phyloP scores from a whole-genome alignment of 2,113 vertebrate species.

The Naja naja region DNA sequence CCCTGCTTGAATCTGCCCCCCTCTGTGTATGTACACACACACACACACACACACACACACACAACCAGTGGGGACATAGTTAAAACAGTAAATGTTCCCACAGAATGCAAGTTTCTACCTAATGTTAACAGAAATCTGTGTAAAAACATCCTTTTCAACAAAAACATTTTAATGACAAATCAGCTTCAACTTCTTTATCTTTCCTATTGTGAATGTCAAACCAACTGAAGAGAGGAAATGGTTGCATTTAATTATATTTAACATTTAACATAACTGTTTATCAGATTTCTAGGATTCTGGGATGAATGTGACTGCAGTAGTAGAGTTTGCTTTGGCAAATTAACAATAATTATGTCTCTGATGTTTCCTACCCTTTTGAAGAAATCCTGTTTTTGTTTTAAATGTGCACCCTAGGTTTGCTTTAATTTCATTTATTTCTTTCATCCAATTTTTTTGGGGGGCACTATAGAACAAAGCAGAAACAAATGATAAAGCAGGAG shows the following conservation, averaged over 20 bases:
- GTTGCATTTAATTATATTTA: background rate
- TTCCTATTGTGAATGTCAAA: background rate
- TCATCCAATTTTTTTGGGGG: background rate
- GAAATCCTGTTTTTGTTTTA: slow-evolving; percentile 25
- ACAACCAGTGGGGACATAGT: background rate
- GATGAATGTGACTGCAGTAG: slow-evolving; percentile 18
- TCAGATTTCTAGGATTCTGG: slow-evolving; percentile 21
- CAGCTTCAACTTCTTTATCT: background rate
- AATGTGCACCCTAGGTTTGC: slow-evolving; percentile 26
- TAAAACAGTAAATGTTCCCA: background rate
- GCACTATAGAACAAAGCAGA: background rate
- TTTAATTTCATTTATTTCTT: background rate
- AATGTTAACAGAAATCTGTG: background rate
- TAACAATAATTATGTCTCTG: background rate
- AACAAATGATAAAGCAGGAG: background rate
- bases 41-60: no score
- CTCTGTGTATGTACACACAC: no score
- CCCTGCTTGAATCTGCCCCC: background rate
- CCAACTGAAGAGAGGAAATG: background rate
- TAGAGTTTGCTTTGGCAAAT: slow-evolving; percentile 33
- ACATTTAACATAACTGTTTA: slow-evolving; percentile 11
- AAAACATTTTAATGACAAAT: background rate
- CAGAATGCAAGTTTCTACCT: background rate
- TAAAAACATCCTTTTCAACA: background rate
- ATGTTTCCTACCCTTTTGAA: slow-evolving; percentile 21